Base-by-base conservation (phyloP, 92 coral and sea anemone species). In the Epizoanthus scotinus region DNA sequence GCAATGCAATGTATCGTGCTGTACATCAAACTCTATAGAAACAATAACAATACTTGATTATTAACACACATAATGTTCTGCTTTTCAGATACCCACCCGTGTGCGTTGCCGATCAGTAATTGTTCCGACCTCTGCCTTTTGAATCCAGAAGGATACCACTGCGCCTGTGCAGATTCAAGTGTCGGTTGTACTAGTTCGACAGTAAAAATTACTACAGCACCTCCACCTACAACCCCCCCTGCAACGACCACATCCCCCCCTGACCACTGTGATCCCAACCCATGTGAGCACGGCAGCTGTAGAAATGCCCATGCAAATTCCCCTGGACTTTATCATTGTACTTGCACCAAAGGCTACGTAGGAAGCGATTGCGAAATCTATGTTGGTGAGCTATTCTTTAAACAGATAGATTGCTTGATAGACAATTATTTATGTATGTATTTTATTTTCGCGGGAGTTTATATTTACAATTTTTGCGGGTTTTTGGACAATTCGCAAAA, bases 131-230 rank as follows among this genome's bases (percentile, higher is more conserved):
- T 75, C 55, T 75, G 81, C 67, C 81, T 75, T 59, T 25, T 75
- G 67, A 75, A 75, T 9, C 81, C 81, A 4, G 81, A 75, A 59
- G 81, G 81, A 2, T 75, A 75, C 36, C 81, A 75, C 27, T 75
- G 81, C 38, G 81, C 81, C 21, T 74, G 62, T 55, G 79, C 81
- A 49, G 79, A 83, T 21, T 40, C 42, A 22, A 82, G 69, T 49
- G 54, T 66, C 20, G 67, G 77, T 70, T 57, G 71, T 53, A 77
- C 31, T 47, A 73, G 52, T 62, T 44, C 64, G 44, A 64, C 77
- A 27, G 24, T 60, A 31, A 64, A 68, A 27, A 47, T 71, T 47
- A 64, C 75, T 20, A 59, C 83, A 38, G 9, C 77, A 13, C 0
- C 56, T 36, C 27, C 82, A 24, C 70, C 83, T 0, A 5, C 62